phyloP scores from a whole-genome alignment of 2,797 vertebrate genomes.

The Dryobates pubescens region DNA sequence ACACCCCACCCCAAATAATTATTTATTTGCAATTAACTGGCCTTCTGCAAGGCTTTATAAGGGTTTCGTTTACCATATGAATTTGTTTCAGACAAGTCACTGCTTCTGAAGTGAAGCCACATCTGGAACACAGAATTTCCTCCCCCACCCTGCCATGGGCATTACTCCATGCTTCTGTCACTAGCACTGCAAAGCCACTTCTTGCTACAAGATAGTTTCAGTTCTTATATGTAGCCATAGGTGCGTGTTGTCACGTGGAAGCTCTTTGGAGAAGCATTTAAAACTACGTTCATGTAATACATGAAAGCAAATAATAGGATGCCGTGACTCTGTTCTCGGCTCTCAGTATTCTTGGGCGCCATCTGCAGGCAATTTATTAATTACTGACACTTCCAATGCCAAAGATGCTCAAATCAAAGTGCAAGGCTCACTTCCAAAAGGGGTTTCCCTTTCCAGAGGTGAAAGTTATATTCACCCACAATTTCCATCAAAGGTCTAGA shows the following conservation, averaged over 20 bases:
- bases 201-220: background rate
- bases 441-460: background rate
- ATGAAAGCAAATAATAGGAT: background rate
- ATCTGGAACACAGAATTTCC: background rate
- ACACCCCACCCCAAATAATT: background rate
- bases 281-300: background rate
- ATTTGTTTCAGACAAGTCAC: conserved; percentile 7
- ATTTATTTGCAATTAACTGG: conserved; percentile 52
- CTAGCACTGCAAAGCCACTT: background rate
- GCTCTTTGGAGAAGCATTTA: fast-evolving
- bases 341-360: background rate
- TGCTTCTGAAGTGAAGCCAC: background rate
- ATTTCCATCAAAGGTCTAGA: background rate
- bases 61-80: background rate
- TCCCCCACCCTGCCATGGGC: background rate
- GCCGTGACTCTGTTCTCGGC: fast-evolving
- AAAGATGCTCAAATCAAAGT: background rate
- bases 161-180: background rate
- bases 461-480: fast-evolving
- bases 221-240: background rate
- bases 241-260: no score
- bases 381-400: no score
- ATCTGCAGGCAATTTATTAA: background rate
- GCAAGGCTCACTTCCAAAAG: background rate
- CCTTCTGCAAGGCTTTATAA: conserved; percentile 34